Percentiles rank a stretch among this genome's conserved stretches.
These are phyloP conservation scores for Actias luna DNA, from an alignment of 2,888 invertebrate genomes.

Conservation along the genomic window DNA sequence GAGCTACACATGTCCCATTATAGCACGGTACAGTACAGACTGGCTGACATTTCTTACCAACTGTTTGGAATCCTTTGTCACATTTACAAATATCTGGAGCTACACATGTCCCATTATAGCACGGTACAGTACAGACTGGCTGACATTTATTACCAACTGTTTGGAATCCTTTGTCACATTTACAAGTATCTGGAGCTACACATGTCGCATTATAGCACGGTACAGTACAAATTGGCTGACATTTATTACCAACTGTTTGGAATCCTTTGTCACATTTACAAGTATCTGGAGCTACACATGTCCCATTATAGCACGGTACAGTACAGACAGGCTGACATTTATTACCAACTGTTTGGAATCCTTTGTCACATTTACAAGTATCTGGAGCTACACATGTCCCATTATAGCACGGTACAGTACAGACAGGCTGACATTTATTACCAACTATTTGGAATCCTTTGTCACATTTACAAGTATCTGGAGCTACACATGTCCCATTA, in stretches of 20 bases:
- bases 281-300: constrained; percentile 33
- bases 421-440: constrained; percentile 4
- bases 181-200: constrained; percentile 23
- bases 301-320: constrained; percentile 41
- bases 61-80: background rate
- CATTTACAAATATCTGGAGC: background rate
- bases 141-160: background rate
- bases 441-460: background rate
- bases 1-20: background rate
- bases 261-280: constrained; percentile 7
- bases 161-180: constrained; percentile 10
- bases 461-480: background rate
- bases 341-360: constrained; percentile 22
- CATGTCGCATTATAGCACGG: constrained; percentile 21
- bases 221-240: constrained; percentile 21
- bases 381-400: background rate
- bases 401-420: background rate
- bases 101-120: background rate
- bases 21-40: background rate
- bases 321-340: constrained; percentile 44
- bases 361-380: background rate
- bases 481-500: background rate
- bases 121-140: background rate
- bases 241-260: constrained; percentile 18
- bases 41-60: background rate